Conservation (phyloP, 2,797 vertebrate species). For the Hydrophis major region DNA sequence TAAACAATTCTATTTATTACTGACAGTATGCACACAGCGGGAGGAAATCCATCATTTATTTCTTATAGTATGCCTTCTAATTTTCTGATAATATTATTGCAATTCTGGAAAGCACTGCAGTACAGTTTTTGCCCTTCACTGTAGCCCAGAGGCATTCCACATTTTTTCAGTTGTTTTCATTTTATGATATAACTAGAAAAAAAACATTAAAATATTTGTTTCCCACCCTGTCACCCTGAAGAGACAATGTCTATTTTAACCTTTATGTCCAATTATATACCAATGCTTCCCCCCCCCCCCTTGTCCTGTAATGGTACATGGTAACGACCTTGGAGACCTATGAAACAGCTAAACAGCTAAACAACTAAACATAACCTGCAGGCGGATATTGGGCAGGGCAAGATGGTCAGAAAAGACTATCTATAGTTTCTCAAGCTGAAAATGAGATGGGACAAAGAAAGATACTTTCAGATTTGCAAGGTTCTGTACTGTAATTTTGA, state of each 20-base stretch:
- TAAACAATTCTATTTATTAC: background rate
- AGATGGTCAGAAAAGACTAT: background rate
- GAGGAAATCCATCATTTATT: conserved; percentile 1
- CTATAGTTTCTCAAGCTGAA: background rate
- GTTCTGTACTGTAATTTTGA: background rate
- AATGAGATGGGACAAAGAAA: background rate
- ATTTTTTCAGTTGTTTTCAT: conserved; percentile 31
- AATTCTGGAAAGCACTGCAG: conserved; percentile 13
- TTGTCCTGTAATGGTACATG: background rate
- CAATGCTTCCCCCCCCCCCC: background rate
- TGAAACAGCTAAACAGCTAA: background rate
- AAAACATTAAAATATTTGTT: background rate
- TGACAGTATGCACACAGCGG: background rate
- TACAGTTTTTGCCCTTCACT: conserved; percentile 6
- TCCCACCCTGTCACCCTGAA: background rate
- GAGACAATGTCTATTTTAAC: background rate
- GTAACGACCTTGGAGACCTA: background rate
- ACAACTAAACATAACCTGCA: background rate
- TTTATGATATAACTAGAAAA: background rate
- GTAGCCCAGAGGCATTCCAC: conserved; percentile 7
- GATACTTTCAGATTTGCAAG: background rate
- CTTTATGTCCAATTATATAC: background rate
- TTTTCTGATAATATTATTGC: background rate
- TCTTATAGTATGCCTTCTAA: background rate
- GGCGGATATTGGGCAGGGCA: background rate